Conservation (phyloP, 2,797 vertebrate species). For the Oryzias sinensis region DNA sequence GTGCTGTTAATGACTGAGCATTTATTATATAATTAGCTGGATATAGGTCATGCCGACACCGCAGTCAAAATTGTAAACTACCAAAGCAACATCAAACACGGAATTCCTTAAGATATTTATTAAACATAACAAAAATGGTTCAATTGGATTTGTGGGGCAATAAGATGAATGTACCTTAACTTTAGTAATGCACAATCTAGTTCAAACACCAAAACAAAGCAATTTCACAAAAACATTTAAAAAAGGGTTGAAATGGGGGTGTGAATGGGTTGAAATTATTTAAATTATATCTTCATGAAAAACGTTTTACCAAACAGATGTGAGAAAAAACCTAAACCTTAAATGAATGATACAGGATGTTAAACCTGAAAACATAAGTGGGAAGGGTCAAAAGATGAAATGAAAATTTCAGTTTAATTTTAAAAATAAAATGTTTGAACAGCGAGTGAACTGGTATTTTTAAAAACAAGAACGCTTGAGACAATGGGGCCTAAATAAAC, state of each 20-base stretch:
- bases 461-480: slow-evolving; percentile 2
- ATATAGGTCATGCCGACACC: slow-evolving; percentile 61
- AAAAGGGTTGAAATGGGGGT: no score
- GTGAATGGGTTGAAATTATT: no score
- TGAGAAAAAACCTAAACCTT: no score
- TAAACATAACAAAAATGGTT: slow-evolving; percentile 46
- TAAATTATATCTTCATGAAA: no score
- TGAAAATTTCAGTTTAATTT: neutral
- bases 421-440: neutral
- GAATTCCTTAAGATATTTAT: slow-evolving; percentile 64
- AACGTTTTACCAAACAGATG: no score
- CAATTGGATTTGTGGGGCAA: slow-evolving; percentile 4
- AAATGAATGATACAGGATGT: no score
- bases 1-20: slow-evolving; percentile 8
- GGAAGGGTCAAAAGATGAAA: neutral
- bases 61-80: slow-evolving; percentile 20
- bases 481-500: slow-evolving; percentile 16
- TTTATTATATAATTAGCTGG: slow-evolving; percentile 65
- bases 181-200: no score
- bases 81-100: slow-evolving; percentile 15
- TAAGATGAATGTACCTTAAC: no score
- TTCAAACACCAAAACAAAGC: no score
- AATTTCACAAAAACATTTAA: no score
- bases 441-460: neutral
- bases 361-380: neutral